Evolutionary conservation across 30 jellyfish, hydroid and myxozoan species (phyloP), one percentile per base, ranked within the genome.

Genomic region (Hydractinia echinata): DNA sequence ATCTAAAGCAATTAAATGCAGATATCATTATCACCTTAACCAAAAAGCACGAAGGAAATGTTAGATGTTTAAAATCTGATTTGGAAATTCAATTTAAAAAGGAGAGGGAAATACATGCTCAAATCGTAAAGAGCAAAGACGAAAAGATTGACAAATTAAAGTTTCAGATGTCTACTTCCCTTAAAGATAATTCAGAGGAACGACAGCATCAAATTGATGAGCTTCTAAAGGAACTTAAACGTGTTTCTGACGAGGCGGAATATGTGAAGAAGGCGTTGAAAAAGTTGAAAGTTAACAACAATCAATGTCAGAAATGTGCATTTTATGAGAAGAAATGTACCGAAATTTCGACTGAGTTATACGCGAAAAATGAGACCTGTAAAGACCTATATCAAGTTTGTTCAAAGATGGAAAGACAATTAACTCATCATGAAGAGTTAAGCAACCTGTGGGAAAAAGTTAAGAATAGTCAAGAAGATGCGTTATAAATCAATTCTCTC

Each of bases 171-270:
- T 91, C 91, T 11, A 88, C 82, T 18, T 85, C 83, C 51, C 71
- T 87, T 5, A 82, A 88, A 0, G 91, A 88, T 66, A 87, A 88
- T 70, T 87, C 96, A 4, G 83, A 89, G 52, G 96, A 88, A 66
- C 79, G 96, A 50, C 96, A 88, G 73, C 89, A 79, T 21, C 96
- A 88, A 67, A 88, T 88, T 39, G 96, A 88, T 14, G 96, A 88
- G 52, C 78, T 88, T 39, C 72, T 88, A 21, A 88, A 83, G 73
- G 96, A 88, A 61, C 49, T 88, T 56, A 83, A 88, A 73, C 79
- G 94, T 58, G 94, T 83, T 18, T 88, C 96, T 4, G 94, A 83
- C 7, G 96, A 88, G 54, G 96, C 96, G 39, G 96, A 83, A 55
- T 55, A 84, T 8, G 96, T 83, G 5, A 83, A 88, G 66, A 81